Conservation (phyloP, 2,797 vertebrate species). For the Tarsius wallacei region DNA sequence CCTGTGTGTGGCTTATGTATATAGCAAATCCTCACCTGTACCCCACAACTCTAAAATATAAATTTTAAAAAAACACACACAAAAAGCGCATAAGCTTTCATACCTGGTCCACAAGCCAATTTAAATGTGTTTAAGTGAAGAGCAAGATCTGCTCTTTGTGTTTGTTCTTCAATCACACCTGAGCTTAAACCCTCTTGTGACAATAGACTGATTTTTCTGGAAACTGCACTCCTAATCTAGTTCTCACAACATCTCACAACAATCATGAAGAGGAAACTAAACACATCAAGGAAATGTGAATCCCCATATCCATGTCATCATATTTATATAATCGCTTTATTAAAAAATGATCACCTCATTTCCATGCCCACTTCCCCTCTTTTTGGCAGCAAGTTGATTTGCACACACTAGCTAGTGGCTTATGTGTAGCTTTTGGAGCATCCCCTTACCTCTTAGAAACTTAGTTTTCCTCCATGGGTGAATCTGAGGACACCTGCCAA, state of each 20-base stretch:
- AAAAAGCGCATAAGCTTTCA: too few relatives aligned
- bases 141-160: not conserved
- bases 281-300: not conserved
- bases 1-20: too few relatives aligned
- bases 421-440: not conserved
- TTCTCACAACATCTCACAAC: not conserved
- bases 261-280: not conserved
- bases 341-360: not conserved
- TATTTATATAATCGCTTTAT: not conserved
- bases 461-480: not conserved
- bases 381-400: not conserved
- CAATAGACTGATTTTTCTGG: not conserved
- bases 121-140: not conserved
- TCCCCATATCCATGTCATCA: not conserved
- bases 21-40: too few relatives aligned
- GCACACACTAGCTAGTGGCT: not conserved
- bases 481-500: not conserved
- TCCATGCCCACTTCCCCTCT: fast-evolving
- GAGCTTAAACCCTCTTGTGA: not conserved
- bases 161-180: not conserved
- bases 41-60: too few relatives aligned
- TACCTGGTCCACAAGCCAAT: not conserved
- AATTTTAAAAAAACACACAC: too few relatives aligned
- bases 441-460: not conserved
- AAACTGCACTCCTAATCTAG: not conserved